Base-by-base conservation (phyloP, 2,888 invertebrate species). In the Tholera decimalis region DNA sequence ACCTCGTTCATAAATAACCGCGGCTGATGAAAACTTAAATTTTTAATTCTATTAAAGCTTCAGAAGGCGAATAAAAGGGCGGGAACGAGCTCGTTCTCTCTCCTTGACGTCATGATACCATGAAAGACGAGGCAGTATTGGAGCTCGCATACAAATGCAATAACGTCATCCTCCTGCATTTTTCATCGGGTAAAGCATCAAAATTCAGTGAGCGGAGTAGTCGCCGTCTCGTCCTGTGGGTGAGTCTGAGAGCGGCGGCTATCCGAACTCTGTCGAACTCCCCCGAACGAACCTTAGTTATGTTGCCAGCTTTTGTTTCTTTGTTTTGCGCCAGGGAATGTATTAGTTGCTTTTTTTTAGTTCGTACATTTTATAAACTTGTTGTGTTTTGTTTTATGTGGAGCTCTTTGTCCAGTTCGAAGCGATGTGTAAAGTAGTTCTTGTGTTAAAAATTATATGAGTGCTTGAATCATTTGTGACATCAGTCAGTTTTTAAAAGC, bases 111-210 rank as follows among this genome's bases (percentile, higher is more conserved):
- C 41, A 26, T 51, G 22, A 56, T 26, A n/a, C 35, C 28, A 9
- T 26, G 15, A 46, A 46, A 37, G 20, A n/a, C 67, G 49, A 50
- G 55, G 41, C 44, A 51, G 39, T 64, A 53, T 67, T 70, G 62
- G 60, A 73, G 54, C 43, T 68, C 33, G 47, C 56, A 65, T 66
- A 75, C 55, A 74, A 82, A 86, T 86, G 80, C 80, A 85, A 85
- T 85, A 80, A 80, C 62, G 65, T 67, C 58, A 56, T 43, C 22
- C 37, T 74, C 68, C 76, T 89, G 88, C 88, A 89, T 89, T 89
- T 89, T 88, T 85, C 85, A 88, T 86, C 71, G 77, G 71, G 57
- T 55, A 68, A 67, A 77, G 39, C 61, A 73, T 69, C 57, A 67
- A 72, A 58, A 73, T 74, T 77, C 68, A 71, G 63, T 64, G 51